Percentiles rank a stretch among this genome's conserved stretches.
These are phyloP conservation scores for Microctonus brassicae DNA, from an alignment of 2,888 invertebrate genomes.

Conservation along the genomic window DNA sequence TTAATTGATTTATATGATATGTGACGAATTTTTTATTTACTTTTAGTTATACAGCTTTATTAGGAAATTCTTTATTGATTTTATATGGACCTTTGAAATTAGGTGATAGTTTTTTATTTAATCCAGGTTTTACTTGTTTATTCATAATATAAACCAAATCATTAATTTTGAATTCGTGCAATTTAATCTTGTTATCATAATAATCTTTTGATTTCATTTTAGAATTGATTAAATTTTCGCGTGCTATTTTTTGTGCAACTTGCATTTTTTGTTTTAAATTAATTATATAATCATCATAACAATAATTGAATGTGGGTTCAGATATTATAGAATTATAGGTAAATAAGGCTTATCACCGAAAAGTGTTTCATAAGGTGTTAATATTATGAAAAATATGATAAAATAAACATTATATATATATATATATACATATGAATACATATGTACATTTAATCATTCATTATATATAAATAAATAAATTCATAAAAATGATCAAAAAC, in stretches of 20 bases:
- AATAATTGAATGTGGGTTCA: slow-evolving; percentile 51
- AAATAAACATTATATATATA: no score
- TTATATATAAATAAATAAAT: no score
- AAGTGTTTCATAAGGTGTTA: slow-evolving; percentile 7
- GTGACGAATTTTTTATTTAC: slow-evolving; percentile 28
- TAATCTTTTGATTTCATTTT: slow-evolving; percentile 48
- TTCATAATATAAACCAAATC: slow-evolving; percentile 39
- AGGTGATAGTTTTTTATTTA: slow-evolving; percentile 16
- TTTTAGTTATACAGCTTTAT: slow-evolving; percentile 35
- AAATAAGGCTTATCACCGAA: slow-evolving; percentile 18
- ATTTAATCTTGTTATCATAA: slow-evolving; percentile 44
- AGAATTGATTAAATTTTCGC: slow-evolving; percentile 45
- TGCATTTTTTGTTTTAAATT: slow-evolving; percentile 47
- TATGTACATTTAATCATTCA: no score
- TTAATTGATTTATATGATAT: slow-evolving; percentile 37
- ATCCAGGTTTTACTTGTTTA: slow-evolving; percentile 12
- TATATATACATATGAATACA: no score
- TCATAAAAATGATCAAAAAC: no score
- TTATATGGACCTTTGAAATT: slow-evolving; percentile 38
- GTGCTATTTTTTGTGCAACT: slow-evolving; percentile 45
- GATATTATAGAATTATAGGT: slow-evolving; percentile 45
- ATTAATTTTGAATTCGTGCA: slow-evolving; percentile 36
- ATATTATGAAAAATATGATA: no score
- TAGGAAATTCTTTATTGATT: slow-evolving; percentile 36
- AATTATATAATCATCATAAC: slow-evolving; percentile 48